Evolutionary conservation across 1,140 invertebrate species (phyloP), one percentile per base, ranked within the genome.

Genomic region (Zaprionus gabonicus): DNA sequence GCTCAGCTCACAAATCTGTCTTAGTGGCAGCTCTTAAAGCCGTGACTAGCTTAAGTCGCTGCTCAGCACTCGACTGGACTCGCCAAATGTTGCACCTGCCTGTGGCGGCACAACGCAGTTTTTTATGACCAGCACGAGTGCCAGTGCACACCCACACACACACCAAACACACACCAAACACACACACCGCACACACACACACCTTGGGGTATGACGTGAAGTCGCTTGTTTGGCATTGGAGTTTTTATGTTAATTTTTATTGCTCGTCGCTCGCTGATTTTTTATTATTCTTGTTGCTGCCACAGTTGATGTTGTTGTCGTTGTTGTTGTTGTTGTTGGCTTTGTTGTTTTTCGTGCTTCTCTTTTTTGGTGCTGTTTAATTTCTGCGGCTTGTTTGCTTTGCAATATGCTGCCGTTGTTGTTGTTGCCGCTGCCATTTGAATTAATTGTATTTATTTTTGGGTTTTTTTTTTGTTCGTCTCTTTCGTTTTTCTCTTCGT

Each of bases 391-490:
- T 70, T 70, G 58, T 70, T 70, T 69, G 67, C 56, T 69, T 69
- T 69, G 67, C 57, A 58, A 57, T 66, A 56, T 66, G 63, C 63
- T 65, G 63, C 49, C 27, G 53, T 44, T 56, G 31, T 36, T 46
- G 64, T 27, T 46, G 59, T 49, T 56, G 36, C 46, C 49, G 38
- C 53, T 75, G 70, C 80, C 77, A 86, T 78, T 86, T 82, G 83
- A 86, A 86, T 87, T 87, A 87, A 87, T 80, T 86, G 82, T 69
- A 80, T 87, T 86, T 87, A 66, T 75, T 86, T 87, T 76, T 82
- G 57, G 55, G 20, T 41, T 70, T 38, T 27, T 51, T 23, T 23
- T 38, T 27, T 51, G 1, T 23, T 15, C 9, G 23, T 3, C 31
- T 55, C 27, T 6, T 12, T 57, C 64, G 25, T 17, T 27, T 46